phyloP scores from a whole-genome alignment of 2,888 invertebrate species.

The Gonocerus acuteangulatus region DNA sequence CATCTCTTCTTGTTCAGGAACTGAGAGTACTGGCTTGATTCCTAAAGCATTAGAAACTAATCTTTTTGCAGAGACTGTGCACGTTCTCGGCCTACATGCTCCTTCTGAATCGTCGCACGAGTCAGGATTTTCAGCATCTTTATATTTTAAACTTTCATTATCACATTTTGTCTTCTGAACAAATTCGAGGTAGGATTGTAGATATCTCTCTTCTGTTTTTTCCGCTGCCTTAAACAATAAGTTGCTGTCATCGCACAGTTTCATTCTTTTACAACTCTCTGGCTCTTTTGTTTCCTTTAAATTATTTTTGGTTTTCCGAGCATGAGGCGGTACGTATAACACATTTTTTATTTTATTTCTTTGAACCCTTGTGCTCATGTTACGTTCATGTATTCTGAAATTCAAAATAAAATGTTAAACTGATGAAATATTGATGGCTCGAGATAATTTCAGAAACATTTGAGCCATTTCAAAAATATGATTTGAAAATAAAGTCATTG shows the following conservation, averaged over 20 bases:
- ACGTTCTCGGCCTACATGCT: background rate
- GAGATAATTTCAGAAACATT: too few relatives aligned
- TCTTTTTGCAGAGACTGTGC: background rate
- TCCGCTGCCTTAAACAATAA: background rate
- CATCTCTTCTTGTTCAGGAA: background rate
- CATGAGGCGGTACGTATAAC: conserved; percentile 12
- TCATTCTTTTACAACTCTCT: background rate
- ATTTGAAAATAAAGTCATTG: too few relatives aligned
- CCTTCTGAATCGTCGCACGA: background rate
- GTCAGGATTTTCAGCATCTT: too few relatives aligned
- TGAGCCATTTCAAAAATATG: too few relatives aligned
- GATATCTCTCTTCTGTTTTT: background rate
- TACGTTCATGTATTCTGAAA: background rate
- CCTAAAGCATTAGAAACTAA: conserved; percentile 16
- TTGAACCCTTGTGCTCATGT: background rate
- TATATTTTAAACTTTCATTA: too few relatives aligned
- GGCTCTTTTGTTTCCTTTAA: background rate
- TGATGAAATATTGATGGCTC: too few relatives aligned
- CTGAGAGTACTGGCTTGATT: background rate
- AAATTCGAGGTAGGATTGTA: background rate
- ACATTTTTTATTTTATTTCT: background rate
- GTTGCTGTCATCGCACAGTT: conserved; percentile 11
- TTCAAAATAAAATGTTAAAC: too few relatives aligned
- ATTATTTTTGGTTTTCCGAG: background rate
- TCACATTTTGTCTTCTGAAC: too few relatives aligned